Conservation (phyloP, 2,797 vertebrate species). For the Tolypeutes matacus region DNA sequence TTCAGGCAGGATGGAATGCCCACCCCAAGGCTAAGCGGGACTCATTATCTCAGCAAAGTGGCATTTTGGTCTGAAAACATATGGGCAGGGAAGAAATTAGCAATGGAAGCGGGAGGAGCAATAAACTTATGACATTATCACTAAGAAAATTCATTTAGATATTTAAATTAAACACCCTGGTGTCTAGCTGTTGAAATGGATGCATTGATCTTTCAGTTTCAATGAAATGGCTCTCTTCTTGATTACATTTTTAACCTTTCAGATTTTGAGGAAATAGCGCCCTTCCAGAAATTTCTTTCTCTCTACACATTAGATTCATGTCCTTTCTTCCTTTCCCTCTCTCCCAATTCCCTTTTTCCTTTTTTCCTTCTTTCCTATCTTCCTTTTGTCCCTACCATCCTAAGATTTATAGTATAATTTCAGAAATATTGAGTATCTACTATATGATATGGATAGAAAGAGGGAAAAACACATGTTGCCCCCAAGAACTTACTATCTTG, state of each 20-base stretch:
- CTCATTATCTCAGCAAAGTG: background rate
- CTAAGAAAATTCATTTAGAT: conserved; percentile 64
- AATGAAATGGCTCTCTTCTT: conserved; percentile 51
- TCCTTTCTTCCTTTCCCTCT: background rate
- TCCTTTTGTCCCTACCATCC: background rate
- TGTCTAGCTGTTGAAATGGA: conserved; percentile 52
- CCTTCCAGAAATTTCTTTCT: background rate
- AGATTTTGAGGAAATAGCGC: background rate
- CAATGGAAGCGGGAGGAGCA: background rate
- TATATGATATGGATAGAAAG: background rate
- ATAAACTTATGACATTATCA: conserved; percentile 59
- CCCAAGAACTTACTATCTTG: background rate
- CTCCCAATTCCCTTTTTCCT: background rate
- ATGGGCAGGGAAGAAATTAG: conserved; percentile 42
- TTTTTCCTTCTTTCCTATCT: background rate
- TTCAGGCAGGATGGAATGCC: background rate
- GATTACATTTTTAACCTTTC: conserved; percentile 27
- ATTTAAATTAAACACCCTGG: conserved; percentile 43
- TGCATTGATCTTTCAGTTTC: conserved; percentile 39
- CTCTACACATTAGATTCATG: background rate
- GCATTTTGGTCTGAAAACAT: background rate
- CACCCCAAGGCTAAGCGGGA: background rate
- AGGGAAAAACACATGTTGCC: background rate
- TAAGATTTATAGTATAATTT: background rate
- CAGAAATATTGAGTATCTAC: background rate